These are phyloP conservation scores for Sesamia nonagrioides DNA, from an alignment of 1,140 invertebrate genomes.

Conservation along the genomic window DNA sequence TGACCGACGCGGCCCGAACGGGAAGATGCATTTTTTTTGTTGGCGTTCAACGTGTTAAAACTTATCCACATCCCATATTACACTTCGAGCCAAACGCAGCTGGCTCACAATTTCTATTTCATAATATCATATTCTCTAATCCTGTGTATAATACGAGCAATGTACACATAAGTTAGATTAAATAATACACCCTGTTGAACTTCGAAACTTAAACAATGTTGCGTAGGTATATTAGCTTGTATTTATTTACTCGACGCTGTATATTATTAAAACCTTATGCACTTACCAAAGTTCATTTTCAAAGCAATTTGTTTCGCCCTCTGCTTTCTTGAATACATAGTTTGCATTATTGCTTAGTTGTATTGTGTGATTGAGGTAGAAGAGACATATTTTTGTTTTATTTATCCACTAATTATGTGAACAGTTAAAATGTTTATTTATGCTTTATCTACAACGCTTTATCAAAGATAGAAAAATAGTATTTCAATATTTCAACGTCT, in stretches of 20 bases:
- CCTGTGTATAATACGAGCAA: neutral
- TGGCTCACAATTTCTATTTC: neutral
- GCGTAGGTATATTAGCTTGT: slow-evolving; percentile 26
- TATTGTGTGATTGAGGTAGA: neutral
- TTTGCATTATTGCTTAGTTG: too few relatives aligned
- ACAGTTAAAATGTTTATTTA: too few relatives aligned
- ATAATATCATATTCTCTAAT: slow-evolving; percentile 12
- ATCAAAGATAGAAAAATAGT: too few relatives aligned
- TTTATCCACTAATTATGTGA: neutral
- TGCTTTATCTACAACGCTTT: too few relatives aligned
- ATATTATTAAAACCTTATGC: slow-evolving; percentile 32
- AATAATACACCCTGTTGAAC: slow-evolving; percentile 31
- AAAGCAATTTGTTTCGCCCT: slow-evolving; percentile 13
- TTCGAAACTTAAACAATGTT: slow-evolving; percentile 21
- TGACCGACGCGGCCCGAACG: too few relatives aligned
- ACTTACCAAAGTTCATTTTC: slow-evolving; percentile 24
- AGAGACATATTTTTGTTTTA: neutral
- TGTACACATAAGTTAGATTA: slow-evolving; percentile 22
- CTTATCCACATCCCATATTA: neutral
- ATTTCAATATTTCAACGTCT: too few relatives aligned
- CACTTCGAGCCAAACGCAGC: neutral
- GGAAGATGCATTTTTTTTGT: too few relatives aligned
- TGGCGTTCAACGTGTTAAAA: too few relatives aligned
- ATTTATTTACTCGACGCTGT: slow-evolving; percentile 21
- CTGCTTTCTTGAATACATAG: neutral